A percentile compares a stretch with the other conserved stretches of the same genome.
Evolutionary conservation across 2,888 invertebrate genomes (phyloP).

Genomic region (Acronicta psi): DNA sequence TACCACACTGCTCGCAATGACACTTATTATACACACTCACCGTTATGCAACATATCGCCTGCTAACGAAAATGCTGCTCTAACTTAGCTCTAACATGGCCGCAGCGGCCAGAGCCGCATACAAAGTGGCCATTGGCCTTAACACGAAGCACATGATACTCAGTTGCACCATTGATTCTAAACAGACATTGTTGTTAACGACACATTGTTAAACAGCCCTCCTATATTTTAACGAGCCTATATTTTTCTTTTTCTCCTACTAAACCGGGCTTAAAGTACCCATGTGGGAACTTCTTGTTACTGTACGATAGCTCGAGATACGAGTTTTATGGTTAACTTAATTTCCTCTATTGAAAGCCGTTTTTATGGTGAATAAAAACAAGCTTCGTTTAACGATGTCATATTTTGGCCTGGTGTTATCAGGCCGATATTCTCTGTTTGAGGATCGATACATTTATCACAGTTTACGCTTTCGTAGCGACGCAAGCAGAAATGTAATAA

Average conservation of each 20-base stretch:
- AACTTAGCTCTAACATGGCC: slow-evolving; percentile 34
- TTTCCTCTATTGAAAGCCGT: slow-evolving; percentile 70
- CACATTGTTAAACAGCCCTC: slow-evolving; percentile 34
- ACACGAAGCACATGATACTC: slow-evolving; percentile 25
- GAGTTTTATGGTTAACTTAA: slow-evolving; percentile 69
- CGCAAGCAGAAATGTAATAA: slow-evolving; percentile 25
- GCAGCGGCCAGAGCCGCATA: slow-evolving; percentile 30
- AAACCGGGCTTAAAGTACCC: slow-evolving; percentile 37
- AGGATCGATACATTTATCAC: slow-evolving; percentile 62
- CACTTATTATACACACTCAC: slow-evolving; percentile 29
- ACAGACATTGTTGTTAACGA: slow-evolving; percentile 38
- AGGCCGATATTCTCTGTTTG: slow-evolving; percentile 55
- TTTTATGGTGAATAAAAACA: slow-evolving; percentile 75
- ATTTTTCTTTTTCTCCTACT: slow-evolving; percentile 20
- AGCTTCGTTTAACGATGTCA: slow-evolving; percentile 69
- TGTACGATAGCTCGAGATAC: slow-evolving; percentile 52
- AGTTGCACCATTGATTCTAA: slow-evolving; percentile 38
- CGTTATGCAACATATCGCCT: slow-evolving; percentile 35
- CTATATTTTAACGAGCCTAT: slow-evolving; percentile 35
- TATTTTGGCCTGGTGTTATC: slow-evolving; percentile 68
- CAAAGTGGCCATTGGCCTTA: slow-evolving; percentile 46
- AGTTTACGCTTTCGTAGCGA: slow-evolving; percentile 46
- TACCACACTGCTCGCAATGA: slow-evolving; percentile 16
- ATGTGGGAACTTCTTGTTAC: slow-evolving; percentile 42
- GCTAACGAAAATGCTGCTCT: slow-evolving; percentile 44